Evolutionary conservation across 2,797 vertebrate genomes (phyloP).

Genomic region (Aulostomus chinensis): DNA sequence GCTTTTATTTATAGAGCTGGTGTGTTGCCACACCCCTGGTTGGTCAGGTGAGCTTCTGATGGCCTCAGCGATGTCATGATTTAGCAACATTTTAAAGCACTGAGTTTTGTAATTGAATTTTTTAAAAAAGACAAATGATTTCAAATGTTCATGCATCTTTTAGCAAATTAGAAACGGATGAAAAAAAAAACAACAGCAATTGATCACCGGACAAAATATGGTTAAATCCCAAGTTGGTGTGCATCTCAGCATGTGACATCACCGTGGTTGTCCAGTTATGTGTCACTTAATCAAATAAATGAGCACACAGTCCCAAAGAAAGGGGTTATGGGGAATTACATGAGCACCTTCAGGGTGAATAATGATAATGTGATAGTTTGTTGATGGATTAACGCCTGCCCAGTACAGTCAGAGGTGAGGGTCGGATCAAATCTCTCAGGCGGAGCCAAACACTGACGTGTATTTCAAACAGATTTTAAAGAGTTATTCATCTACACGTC

Average conservation of each 20-base stretch:
- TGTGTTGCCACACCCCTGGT: slow-evolving; percentile 74
- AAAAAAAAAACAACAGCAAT: neutral
- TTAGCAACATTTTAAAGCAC: slow-evolving; percentile 24
- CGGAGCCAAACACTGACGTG: too few species aligned
- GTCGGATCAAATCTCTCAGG: neutral
- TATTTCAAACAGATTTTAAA: too few species aligned
- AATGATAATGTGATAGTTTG: slow-evolving; percentile 17
- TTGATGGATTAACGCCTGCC: slow-evolving; percentile 6
- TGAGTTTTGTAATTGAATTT: slow-evolving; percentile 1
- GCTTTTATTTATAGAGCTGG: slow-evolving; percentile 77
- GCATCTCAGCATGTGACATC: neutral
- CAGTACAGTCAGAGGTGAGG: slow-evolving; percentile 15
- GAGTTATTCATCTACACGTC: too few species aligned
- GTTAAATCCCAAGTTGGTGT: neutral
- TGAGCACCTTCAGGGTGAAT: neutral
- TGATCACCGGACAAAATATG: neutral
- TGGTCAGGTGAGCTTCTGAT: slow-evolving; percentile 61
- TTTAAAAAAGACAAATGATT: too few species aligned
- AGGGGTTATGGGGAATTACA: neutral
- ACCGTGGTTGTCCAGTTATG: slow-evolving; percentile 4
- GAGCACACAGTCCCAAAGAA: neutral
- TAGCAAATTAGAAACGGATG: neutral
- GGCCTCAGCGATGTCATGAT: slow-evolving; percentile 41
- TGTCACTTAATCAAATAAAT: slow-evolving; percentile 26
- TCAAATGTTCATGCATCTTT: neutral